Evolutionary conservation across 2,113 vertebrate genomes (phyloP), one percentile per base, ranked within the genome.

Genomic region (Entomyzon cyanotis): DNA sequence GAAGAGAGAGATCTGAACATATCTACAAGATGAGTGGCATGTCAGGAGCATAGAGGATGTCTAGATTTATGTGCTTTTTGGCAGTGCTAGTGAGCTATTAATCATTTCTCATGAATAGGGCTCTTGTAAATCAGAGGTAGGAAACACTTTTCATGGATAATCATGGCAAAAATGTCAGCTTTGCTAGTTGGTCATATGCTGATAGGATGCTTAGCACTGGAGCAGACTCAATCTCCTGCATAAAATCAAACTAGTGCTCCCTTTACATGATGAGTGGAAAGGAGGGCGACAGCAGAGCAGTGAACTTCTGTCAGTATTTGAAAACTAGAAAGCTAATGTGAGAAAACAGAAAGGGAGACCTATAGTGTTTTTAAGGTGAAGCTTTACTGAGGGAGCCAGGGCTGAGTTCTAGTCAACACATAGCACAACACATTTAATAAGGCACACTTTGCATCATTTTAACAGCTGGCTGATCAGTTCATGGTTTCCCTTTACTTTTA

Each of bases 51-150:
- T 47, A 15, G 88, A 53, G 91, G 93, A 97, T 85, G 94, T 96
- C 96, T 95, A 97, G 97, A 98, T 98, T 98, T 96, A 97, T 97
- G 97, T 93, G 96, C 93, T 96, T 97, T 98, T 96, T 96, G 97
- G 96, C 96, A 95, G 95, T 21, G 19, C 89, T 52, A 84, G 92
- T 30, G 85, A 97, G 95, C 96, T 97, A 97, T 98, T 97, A 97
- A 97, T 98, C 96, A 97, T 93, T 90, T 97, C 95, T 96, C 86
- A 65, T 76, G 93, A 98, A 95, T 79, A 95, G 93, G 47, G 83
- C 88, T 94, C 95, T 93, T 94, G 93, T 97, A 97, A 97, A 97
- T 97, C 95, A 95, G 92, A 82, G 95, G 95, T 87, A 94, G 97
- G 96, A 78, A 96, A 96, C 91, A 90, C 81, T 65, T 95, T 94